Evolutionary conservation across 2,113 vertebrate genomes (phyloP).

Genomic region (Uria aalge): DNA sequence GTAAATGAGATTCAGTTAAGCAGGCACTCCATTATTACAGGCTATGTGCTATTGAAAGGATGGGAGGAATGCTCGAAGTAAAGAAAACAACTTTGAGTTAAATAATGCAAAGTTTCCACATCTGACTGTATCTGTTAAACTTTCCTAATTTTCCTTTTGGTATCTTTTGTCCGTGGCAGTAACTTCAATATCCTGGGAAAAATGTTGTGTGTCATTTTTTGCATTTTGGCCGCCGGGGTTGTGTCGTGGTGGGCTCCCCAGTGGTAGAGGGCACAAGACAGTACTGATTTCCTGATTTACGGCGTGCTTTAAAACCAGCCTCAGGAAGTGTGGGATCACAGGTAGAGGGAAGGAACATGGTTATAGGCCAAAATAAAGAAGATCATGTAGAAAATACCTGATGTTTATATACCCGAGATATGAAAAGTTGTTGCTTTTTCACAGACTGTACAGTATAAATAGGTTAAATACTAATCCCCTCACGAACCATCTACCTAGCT

Average conservation of each 20-base stretch:
- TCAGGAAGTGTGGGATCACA: not conserved
- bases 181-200: not conserved
- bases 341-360: not conserved
- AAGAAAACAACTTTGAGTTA: not conserved
- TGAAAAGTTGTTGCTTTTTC: not conserved
- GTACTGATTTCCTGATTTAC: not conserved
- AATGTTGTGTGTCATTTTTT: not conserved
- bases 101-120: not conserved
- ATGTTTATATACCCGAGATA: not conserved
- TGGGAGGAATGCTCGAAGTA: not conserved
- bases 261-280: too few relatives aligned
- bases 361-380: not conserved
- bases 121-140: not conserved
- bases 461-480: not conserved
- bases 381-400: not conserved
- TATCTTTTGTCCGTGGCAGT: not conserved
- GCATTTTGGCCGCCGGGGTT: not conserved
- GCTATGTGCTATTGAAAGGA: not conserved
- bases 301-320: not conserved
- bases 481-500: not conserved
- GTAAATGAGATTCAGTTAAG: not conserved
- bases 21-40: not conserved
- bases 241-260: not conserved
- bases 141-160: not conserved
- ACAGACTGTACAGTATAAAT: not conserved